phyloP scores from a whole-genome alignment of 2,888 invertebrate species.

The Sycophila texana region DNA sequence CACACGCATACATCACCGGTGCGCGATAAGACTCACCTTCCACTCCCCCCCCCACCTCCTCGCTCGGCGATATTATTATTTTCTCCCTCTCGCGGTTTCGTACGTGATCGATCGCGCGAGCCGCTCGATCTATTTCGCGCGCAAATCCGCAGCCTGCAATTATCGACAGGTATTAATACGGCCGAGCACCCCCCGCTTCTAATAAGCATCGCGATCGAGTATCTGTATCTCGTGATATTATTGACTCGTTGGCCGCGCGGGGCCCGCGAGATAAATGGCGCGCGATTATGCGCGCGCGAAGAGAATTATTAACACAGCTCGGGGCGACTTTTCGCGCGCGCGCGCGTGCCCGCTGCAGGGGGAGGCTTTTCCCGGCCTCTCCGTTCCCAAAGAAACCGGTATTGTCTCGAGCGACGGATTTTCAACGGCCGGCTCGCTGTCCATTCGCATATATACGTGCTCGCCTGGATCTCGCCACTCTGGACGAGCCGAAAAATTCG shows the following conservation, averaged over 20 bases:
- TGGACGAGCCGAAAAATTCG: background rate
- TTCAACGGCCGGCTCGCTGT: no score
- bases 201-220: constrained; percentile 60
- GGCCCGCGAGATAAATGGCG: constrained; percentile 60
- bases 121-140: constrained; percentile 19
- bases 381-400: constrained; percentile 4
- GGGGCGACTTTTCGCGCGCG: background rate
- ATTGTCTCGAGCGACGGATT: no score
- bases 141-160: constrained; percentile 42
- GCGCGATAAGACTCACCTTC: background rate
- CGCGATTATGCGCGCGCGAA: constrained; percentile 61
- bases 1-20: background rate
- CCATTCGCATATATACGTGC: no score
- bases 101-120: constrained; percentile 45
- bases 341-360: constrained; percentile 14
- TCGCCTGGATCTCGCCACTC: background rate
- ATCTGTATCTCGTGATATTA: constrained; percentile 62
- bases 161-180: constrained; percentile 54
- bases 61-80: constrained; percentile 34
- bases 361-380: constrained; percentile 15
- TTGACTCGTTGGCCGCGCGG: constrained; percentile 63
- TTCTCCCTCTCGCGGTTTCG: constrained; percentile 3
- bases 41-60: background rate
- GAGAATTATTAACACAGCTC: constrained; percentile 62
- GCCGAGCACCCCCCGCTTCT: constrained; percentile 25